Percentiles rank a stretch among this genome's conserved stretches.
phyloP scores from a whole-genome alignment of 1,140 invertebrate genomes.

The Drosophila jambulina region DNA sequence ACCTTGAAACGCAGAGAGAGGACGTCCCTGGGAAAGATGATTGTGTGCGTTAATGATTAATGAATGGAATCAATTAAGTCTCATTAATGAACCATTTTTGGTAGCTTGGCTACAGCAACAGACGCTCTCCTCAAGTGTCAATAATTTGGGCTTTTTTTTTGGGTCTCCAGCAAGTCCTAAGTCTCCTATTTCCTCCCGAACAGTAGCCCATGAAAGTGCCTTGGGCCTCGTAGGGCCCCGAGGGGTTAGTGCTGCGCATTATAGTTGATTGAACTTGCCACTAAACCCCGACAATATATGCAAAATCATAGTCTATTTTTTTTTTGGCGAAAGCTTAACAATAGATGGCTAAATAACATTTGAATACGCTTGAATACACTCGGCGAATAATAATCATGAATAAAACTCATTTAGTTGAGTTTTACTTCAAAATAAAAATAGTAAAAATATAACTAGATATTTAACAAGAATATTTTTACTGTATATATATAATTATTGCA shows the following conservation, averaged over 20 bases:
- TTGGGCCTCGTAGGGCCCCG: not conserved
- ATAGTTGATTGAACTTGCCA: constrained; percentile 77
- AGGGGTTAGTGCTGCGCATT: constrained; percentile 39
- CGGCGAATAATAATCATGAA: not conserved
- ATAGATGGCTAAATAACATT: constrained; percentile 74
- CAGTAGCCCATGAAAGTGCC: constrained; percentile 28
- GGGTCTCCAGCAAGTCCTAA: constrained; percentile 22
- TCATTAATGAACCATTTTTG: constrained; percentile 84
- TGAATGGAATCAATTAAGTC: constrained; percentile 85
- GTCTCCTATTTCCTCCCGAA: constrained; percentile 27
- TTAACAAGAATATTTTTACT: not conserved
- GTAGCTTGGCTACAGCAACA: constrained; percentile 51
- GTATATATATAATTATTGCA: too few relatives aligned
- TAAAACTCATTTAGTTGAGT: not conserved
- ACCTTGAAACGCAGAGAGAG: not conserved
- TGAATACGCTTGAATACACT: constrained; percentile 47
- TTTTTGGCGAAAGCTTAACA: constrained; percentile 70
- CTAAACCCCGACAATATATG: constrained; percentile 55
- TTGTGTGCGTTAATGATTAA: constrained; percentile 73
- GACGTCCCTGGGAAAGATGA: constrained; percentile 12
- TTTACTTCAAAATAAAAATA: not conserved
- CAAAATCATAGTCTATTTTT: constrained; percentile 66
- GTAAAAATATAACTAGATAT: not conserved
- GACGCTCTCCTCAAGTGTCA: constrained; percentile 76
- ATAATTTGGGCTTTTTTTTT: constrained; percentile 70